Base-by-base conservation (phyloP, 2,113 vertebrate genomes). In the Carlito syrichta region DNA sequence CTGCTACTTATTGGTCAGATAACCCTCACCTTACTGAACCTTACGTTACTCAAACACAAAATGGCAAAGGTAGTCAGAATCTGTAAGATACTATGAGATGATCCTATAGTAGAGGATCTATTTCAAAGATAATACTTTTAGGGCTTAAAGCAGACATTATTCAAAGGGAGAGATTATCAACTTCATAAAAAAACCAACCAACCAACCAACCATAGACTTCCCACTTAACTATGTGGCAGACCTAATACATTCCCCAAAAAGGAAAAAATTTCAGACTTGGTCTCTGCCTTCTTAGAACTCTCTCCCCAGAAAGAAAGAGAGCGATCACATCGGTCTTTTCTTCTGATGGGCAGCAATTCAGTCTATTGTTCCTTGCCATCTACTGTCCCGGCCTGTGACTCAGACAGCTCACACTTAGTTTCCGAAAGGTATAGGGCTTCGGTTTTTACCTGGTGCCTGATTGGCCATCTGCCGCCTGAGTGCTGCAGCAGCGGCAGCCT, bases 401-500 rank as follows among this genome's bases (percentile, higher is more conserved):
- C 16, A 5, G 69, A 17, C 27, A n/a, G 63, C 56, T 73, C 54
- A 13, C 0, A 1, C 1, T 1, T n/a, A 16, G 81, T 48, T 30
- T 63, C 52, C 2, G 40, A 6, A 0, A 6, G 8, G 12, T 4
- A 10, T 0, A 12, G 16, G 95, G 35, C 25, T 35, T 43, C 56
- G 5, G 81, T 87, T 6, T 76, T 96, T 98, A 99, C 99, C 99
- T 98, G 99, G 96, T 32, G 98, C 98, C 98, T 99, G 99, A 97
- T 96, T 99, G 97, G 99, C 99, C 99, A 99, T 99, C 96, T 99
- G 99, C 58, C 99, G 99, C 85, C 99, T 98, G 56, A 99, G 97
- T 7, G 99, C 99, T 11, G 99, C 99, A 0, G 98, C 99, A 0
- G 98, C 99, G 23, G 99, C 99, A 2, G 99, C 99, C 83, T 99